Evolutionary conservation across 2,888 invertebrate genomes (phyloP).

Genomic region (Phytoseiulus persimilis): DNA sequence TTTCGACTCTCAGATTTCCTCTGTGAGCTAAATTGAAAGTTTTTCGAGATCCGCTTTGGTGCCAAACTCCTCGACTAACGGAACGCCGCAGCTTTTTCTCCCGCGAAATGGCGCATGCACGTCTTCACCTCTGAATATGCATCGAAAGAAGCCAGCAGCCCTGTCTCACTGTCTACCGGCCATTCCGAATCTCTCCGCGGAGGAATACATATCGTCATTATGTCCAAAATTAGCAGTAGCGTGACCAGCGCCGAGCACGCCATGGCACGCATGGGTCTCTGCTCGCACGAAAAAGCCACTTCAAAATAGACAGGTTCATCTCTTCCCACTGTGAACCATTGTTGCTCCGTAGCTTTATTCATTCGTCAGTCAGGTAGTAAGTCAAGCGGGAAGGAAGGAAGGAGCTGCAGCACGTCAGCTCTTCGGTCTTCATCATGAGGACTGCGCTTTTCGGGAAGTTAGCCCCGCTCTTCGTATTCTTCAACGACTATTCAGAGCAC

Average conservation of each 20-base stretch:
- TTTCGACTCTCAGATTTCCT: no score
- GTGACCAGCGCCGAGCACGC: not conserved
- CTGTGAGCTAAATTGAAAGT: no score
- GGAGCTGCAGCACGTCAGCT: no score
- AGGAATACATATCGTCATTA: not conserved
- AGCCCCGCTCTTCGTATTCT: no score
- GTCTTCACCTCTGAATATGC: not conserved
- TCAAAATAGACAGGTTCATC: constrained; percentile 5
- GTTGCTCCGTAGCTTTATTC: not conserved
- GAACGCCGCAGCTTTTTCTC: no score
- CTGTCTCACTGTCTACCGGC: not conserved
- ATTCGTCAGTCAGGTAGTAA: not conserved
- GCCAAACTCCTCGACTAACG: no score
- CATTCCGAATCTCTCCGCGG: not conserved
- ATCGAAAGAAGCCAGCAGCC: not conserved
- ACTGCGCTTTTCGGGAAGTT: no score
- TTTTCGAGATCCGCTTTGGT: no score
- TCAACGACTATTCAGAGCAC: no score
- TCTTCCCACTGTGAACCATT: not conserved
- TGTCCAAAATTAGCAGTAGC: not conserved
- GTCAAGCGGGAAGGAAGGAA: no score
- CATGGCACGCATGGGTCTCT: not conserved
- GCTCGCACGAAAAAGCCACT: not conserved
- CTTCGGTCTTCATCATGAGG: no score
- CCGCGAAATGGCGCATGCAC: not conserved